These are phyloP conservation scores for Corythoichthys haematopterus DNA, from an alignment of 2,113 vertebrate species.

Conservation along the genomic window DNA sequence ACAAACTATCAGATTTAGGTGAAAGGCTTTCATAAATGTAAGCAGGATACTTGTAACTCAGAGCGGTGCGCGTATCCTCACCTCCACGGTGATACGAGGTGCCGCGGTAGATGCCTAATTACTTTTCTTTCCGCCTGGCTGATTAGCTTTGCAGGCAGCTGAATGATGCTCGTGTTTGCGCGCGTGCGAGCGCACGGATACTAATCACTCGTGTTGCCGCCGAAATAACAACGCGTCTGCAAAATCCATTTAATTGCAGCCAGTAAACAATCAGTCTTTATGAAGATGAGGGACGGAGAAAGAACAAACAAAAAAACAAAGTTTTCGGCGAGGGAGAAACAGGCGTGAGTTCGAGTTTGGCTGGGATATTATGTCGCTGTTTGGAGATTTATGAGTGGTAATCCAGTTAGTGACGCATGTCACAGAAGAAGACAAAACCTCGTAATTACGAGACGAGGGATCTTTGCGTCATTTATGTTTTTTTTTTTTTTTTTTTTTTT, in stretches of 20 bases:
- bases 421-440: slow-evolving; percentile 22
- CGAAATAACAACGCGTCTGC: slow-evolving; percentile 51
- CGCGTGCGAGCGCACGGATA: slow-evolving; percentile 29
- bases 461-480: neutral
- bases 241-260: slow-evolving; percentile 60
- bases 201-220: slow-evolving; percentile 52
- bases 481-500: neutral
- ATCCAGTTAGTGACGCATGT: neutral
- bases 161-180: slow-evolving; percentile 17
- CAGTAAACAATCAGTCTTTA: slow-evolving; percentile 39
- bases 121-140: slow-evolving; percentile 30
- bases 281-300: slow-evolving; percentile 25
- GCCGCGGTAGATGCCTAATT: slow-evolving; percentile 43
- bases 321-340: neutral
- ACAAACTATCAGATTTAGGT: slow-evolving; percentile 1
- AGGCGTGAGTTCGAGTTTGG: slow-evolving; percentile 10
- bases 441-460: neutral
- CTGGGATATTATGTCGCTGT: neutral
- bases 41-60: slow-evolving; percentile 1
- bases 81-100: slow-evolving; percentile 18
- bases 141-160: slow-evolving; percentile 43
- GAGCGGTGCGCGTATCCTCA: slow-evolving; percentile 17
- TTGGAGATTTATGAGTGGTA: slow-evolving; percentile 29
- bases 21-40: neutral
- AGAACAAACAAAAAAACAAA: neutral